Evolutionary conservation across 2,888 invertebrate genomes (phyloP).

Genomic region (Aproaerema taeniolella): DNA sequence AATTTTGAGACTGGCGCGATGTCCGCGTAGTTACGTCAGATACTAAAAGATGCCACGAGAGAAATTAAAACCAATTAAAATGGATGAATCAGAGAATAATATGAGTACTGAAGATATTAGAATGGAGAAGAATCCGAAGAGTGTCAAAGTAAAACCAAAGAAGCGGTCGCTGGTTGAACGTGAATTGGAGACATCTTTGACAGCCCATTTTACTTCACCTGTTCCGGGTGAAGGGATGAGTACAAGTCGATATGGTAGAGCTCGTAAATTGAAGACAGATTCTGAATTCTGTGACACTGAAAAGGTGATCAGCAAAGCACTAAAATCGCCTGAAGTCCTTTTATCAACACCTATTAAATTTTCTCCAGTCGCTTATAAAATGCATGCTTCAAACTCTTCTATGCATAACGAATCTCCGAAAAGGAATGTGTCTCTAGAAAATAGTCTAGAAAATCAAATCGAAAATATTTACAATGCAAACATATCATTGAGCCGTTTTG

Average conservation of each 20-base stretch:
- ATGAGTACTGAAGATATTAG: slow-evolving; percentile 44
- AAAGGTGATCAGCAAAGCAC: slow-evolving; percentile 36
- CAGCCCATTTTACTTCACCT: slow-evolving; percentile 52
- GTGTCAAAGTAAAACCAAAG: slow-evolving; percentile 48
- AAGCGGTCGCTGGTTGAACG: slow-evolving; percentile 62
- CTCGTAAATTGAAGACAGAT: slow-evolving; percentile 71
- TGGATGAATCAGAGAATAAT: slow-evolving; percentile 61
- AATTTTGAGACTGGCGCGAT: slow-evolving; percentile 32
- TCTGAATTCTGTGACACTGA: slow-evolving; percentile 56
- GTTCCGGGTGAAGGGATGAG: slow-evolving; percentile 37
- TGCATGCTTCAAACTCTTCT: slow-evolving; percentile 61
- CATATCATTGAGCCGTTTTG: slow-evolving; percentile 52
- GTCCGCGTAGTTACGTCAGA: slow-evolving; percentile 38
- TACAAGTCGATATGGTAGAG: slow-evolving; percentile 79
- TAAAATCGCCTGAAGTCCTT: slow-evolving; percentile 39
- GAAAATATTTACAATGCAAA: slow-evolving; percentile 50
- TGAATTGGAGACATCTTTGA: slow-evolving; percentile 63
- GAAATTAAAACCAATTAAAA: slow-evolving; percentile 26
- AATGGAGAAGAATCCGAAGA: slow-evolving; percentile 28
- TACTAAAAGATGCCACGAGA: slow-evolving; percentile 22
- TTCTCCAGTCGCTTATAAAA: slow-evolving; percentile 51
- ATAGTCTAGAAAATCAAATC: slow-evolving; percentile 13
- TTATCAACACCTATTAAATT: slow-evolving; percentile 40
- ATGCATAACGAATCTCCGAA: slow-evolving; percentile 40
- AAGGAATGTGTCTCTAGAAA: slow-evolving; percentile 2